Base-by-base conservation (phyloP, 2,797 vertebrate genomes). In the Intellagama lesueurii region DNA sequence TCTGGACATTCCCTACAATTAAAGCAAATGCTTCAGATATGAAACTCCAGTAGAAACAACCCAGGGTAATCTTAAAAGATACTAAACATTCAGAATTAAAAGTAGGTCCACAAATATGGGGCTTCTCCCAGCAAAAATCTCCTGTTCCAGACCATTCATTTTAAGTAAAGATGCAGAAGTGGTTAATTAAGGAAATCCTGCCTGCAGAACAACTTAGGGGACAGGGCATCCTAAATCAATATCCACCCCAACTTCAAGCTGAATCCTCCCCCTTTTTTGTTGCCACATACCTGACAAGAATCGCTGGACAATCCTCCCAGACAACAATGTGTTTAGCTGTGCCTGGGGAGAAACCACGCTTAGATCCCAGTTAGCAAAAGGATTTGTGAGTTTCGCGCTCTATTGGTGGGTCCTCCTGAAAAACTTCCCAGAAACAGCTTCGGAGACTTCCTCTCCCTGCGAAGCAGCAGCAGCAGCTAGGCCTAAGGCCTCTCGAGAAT, bases 361-460 rank as follows among this genome's bases (percentile, higher is more conserved):
- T 49, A 70, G 60, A 44, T 85, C 82, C 76, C 75, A 49, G 49
- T 60, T 72, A 82, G 66, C 11, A 2, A 82, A 86, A 78, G 66
- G 35, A 40, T 69, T 68, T 40, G 9, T 11, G 7, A 86, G 56
- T 81, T 35, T 52, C 56, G 30, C 30, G 47, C 17, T 40, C 49
- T 64, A 24, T 49, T 5, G 7, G 22, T 73, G 12, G 28, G 14
- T 79, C 81, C 75, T 79, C 75, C 75, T 19, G 44, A 22, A 14
- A 32, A 89, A 83, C n/a, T 89, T 83, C 52, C 40, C 79, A 49
- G 70, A 30, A 88, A 60, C 35, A 28, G 70, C 72, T 47, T n/a
- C 3, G 8, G 79, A 91, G 84, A 22, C 72, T 26, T 52, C 73
- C 49, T 56, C 79, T 81, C 66, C 35, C 79, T 70, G 52, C 19